Evolutionary conservation across 2,797 vertebrate species (phyloP).

Genomic region (Cuculus canorus): DNA sequence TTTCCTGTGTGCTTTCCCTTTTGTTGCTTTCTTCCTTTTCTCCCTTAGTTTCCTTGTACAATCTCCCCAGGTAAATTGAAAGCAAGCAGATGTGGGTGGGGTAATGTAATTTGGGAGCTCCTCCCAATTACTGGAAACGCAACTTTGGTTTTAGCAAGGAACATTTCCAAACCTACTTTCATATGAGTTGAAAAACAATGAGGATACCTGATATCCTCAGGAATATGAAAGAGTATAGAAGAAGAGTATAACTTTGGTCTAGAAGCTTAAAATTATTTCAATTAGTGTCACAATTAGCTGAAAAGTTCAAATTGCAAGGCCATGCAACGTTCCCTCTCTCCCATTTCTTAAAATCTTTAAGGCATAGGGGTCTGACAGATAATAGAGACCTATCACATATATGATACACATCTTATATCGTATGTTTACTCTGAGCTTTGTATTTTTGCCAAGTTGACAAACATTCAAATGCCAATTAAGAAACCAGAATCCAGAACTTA

Average conservation of each 20-base stretch:
- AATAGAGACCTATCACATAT: not conserved
- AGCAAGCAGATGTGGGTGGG: conserved; percentile 53
- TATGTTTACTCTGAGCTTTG: not conserved
- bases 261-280: not conserved
- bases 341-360: not conserved
- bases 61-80: conserved; percentile 44
- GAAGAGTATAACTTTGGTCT: not conserved
- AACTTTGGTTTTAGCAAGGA: conserved; percentile 34
- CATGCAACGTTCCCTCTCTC: not conserved
- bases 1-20: not conserved
- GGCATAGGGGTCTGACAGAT: not conserved
- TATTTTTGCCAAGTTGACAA: conserved; percentile 51
- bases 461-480: conserved; percentile 65
- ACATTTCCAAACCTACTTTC: conserved; percentile 27
- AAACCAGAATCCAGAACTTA: conserved; percentile 69
- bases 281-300: not conserved
- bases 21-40: not conserved
- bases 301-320: not conserved
- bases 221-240: not conserved
- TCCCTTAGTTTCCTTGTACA: conserved; percentile 32
- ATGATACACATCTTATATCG: not conserved
- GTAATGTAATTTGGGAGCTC: conserved; percentile 49
- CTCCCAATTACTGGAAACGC: conserved; percentile 67
- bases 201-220: not conserved
- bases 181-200: conserved; percentile 19